These are phyloP conservation scores for Schizotus pectinicornis DNA, from an alignment of 2,888 invertebrate genomes.

Conservation along the genomic window DNA sequence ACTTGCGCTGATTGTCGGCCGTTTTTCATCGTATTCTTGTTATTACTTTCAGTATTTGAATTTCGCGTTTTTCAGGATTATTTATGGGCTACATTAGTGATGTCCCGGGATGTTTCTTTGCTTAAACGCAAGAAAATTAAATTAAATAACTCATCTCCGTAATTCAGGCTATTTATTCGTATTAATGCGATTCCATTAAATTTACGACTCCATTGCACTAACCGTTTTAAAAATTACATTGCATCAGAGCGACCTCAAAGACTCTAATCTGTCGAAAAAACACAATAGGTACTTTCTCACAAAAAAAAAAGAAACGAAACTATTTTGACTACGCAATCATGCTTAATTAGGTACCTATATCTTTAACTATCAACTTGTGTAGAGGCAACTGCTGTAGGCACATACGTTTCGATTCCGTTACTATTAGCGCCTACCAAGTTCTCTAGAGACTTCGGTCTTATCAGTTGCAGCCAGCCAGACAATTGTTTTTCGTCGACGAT, in stretches of 20 bases:
- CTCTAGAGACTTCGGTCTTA: too few species aligned
- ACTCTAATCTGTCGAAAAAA: too few species aligned
- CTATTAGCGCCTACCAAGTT: too few species aligned
- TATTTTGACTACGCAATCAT: too few species aligned
- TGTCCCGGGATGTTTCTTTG: conserved; percentile 8
- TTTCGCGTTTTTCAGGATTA: conserved; percentile 20
- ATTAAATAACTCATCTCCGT: conserved; percentile 21
- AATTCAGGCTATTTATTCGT: conserved; percentile 18
- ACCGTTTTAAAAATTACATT: conserved; percentile 2
- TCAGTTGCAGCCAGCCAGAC: too few species aligned
- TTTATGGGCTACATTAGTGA: conserved; percentile 24
- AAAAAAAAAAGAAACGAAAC: too few species aligned
- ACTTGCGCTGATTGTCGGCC: conserved; percentile 25
- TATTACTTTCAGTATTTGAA: conserved; percentile 26
- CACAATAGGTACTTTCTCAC: too few species aligned
- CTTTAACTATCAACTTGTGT: too few species aligned
- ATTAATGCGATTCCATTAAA: conserved; percentile 22
- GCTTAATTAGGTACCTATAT: too few species aligned
- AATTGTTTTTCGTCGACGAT: too few species aligned
- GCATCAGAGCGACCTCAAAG: neutral
- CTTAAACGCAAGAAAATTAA: conserved; percentile 20
- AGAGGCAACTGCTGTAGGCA: too few species aligned
- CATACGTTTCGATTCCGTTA: too few species aligned
- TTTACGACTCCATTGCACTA: conserved; percentile 15
- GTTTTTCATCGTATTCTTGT: conserved; percentile 28